Percentiles rank a stretch among this genome's conserved stretches.
Conservation (phyloP, 2,113 vertebrate genomes). For the Microtus montanus region DNA sequence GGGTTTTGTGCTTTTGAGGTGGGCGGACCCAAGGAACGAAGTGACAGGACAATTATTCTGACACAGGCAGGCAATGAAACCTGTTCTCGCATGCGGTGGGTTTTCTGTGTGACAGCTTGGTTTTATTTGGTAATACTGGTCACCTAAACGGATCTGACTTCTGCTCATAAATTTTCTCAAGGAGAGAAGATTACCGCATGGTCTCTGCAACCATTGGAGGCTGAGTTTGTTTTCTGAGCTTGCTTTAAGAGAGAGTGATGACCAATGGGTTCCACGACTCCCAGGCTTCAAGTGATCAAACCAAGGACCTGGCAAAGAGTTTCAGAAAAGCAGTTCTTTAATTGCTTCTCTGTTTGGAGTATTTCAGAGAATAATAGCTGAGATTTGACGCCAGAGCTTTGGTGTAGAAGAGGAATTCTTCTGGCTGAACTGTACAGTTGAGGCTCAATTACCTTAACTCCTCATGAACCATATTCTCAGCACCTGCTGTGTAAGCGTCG, state of each 20-base stretch:
- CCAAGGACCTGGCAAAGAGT: slow-evolving; percentile 28
- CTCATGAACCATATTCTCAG: slow-evolving; percentile 70
- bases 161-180: slow-evolving; percentile 14
- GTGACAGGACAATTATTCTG: background rate
- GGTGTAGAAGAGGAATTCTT: slow-evolving; percentile 47
- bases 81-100: background rate
- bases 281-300: slow-evolving; percentile 46
- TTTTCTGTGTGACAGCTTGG: background rate
- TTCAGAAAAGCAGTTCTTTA: slow-evolving; percentile 54
- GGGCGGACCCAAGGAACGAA: background rate
- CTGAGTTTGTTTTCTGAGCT: background rate
- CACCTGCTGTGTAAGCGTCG: slow-evolving; percentile 71
- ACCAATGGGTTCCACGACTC: slow-evolving; percentile 34
- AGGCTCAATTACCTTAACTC: slow-evolving; percentile 65
- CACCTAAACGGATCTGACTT: slow-evolving; percentile 9
- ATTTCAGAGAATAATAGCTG: slow-evolving; percentile 57
- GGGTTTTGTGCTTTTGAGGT: background rate
- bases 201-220: background rate
- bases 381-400: slow-evolving; percentile 57
- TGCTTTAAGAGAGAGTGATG: background rate
- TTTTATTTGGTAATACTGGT: background rate
- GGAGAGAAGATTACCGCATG: background rate
- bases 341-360: slow-evolving; percentile 53
- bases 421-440: slow-evolving; percentile 49
- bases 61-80: background rate